A percentile compares a stretch with the other conserved stretches of the same genome.
These are phyloP conservation scores for Natator depressus DNA, from an alignment of 2,113 vertebrate genomes.

Conservation along the genomic window DNA sequence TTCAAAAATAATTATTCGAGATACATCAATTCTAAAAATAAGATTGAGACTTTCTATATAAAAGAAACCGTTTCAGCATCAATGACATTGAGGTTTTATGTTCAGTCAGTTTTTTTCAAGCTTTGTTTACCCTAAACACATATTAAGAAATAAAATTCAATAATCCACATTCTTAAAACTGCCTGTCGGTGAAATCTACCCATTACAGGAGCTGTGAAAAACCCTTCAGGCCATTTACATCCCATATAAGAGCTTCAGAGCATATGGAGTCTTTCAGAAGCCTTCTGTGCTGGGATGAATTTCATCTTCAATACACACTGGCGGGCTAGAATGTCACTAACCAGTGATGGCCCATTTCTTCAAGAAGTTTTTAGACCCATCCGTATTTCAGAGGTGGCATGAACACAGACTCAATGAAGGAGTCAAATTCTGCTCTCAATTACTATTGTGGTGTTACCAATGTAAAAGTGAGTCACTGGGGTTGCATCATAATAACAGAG, in stretches of 20 bases:
- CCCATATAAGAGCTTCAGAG: neutral
- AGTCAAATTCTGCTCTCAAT: neutral
- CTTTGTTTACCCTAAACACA: neutral
- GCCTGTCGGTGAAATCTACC: neutral
- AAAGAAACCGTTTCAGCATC: neutral
- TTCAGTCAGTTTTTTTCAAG: neutral
- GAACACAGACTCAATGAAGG: neutral
- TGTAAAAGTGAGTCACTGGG: neutral
- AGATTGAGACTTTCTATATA: neutral
- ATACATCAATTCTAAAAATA: neutral
- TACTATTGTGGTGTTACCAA: neutral
- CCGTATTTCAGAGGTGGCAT: neutral
- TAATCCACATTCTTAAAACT: neutral
- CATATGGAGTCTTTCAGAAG: neutral
- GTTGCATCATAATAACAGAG: neutral
- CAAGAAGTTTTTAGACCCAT: neutral
- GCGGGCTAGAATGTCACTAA: neutral
- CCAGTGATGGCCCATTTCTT: neutral
- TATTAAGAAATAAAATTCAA: neutral
- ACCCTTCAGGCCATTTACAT: neutral
- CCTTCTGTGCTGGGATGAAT: neutral
- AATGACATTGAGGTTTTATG: neutral
- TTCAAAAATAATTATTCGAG: neutral
- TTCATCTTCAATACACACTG: neutral
- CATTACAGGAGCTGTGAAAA: slow-evolving; percentile 19